Conservation (phyloP, 2,797 vertebrate species). For the Arctocebus calabarensis region DNA sequence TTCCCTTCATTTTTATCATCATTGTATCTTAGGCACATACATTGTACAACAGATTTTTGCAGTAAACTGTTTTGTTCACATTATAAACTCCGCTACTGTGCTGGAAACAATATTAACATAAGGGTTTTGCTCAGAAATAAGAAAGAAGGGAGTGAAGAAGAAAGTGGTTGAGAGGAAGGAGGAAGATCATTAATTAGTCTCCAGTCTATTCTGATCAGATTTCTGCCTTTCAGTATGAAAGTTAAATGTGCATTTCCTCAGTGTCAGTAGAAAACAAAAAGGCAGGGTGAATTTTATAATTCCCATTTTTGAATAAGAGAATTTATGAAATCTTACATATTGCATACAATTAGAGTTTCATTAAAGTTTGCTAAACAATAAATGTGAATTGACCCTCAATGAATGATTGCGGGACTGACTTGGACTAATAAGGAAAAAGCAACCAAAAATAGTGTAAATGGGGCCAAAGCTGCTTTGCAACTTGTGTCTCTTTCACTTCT, state of each 20-base stretch:
- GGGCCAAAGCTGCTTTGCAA: not conserved
- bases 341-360: not conserved
- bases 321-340: slow-evolving; percentile 16
- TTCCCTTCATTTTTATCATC: not conserved
- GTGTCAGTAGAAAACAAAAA: not conserved
- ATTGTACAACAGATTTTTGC: not conserved
- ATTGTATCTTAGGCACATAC: not conserved
- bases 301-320: slow-evolving; percentile 1
- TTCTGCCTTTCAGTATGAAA: not conserved
- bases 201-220: not conserved
- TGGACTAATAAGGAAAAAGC: not conserved
- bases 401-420: not conserved
- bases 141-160: not conserved
- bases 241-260: not conserved
- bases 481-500: not conserved
- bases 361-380: not conserved
- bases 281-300: not conserved
- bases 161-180: not conserved
- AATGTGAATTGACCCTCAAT: slow-evolving; percentile 9
- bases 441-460: not conserved
- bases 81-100: not conserved
- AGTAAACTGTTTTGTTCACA: not conserved
- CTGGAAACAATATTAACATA: not conserved
- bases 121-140: not conserved
- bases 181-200: not conserved